These are phyloP conservation scores for Grallaria varia DNA, from an alignment of 2,113 vertebrate genomes.

Conservation along the genomic window DNA sequence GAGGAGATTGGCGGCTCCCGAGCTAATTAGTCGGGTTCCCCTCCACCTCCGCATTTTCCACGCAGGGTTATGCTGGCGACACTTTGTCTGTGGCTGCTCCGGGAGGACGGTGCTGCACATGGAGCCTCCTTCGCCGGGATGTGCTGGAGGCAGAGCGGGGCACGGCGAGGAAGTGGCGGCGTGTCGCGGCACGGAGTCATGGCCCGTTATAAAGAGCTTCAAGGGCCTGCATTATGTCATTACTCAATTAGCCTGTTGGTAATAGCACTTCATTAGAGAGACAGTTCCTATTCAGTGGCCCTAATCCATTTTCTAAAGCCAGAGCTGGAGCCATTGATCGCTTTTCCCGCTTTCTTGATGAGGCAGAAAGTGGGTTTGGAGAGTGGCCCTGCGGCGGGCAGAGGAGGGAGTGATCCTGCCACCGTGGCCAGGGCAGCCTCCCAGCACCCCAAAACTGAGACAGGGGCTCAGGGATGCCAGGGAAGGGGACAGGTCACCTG, in stretches of 20 bases:
- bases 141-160: conserved; percentile 54
- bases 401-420: neutral
- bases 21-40: conserved; percentile 74
- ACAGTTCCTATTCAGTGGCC: conserved; percentile 59
- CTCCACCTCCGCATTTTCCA: conserved; percentile 81
- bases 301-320: conserved; percentile 63
- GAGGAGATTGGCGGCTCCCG: conserved; percentile 62
- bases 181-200: conserved; percentile 35
- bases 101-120: conserved; percentile 51
- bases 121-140: conserved; percentile 49
- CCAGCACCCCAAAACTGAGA: rapidly evolving
- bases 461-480: rapidly evolving
- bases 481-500: neutral
- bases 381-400: rapidly evolving
- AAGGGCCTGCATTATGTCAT: conserved; percentile 67
- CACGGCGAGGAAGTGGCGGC: conserved; percentile 10
- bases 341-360: neutral
- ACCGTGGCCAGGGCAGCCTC: rapidly evolving
- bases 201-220: conserved; percentile 31
- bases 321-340: neutral
- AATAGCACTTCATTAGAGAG: conserved; percentile 71
- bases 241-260: conserved; percentile 71
- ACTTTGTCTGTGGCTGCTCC: conserved; percentile 75
- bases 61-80: conserved; percentile 81
- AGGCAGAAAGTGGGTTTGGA: neutral